These are phyloP conservation scores for Edolisoma coerulescens DNA, from an alignment of 2,113 vertebrate species.

Conservation along the genomic window DNA sequence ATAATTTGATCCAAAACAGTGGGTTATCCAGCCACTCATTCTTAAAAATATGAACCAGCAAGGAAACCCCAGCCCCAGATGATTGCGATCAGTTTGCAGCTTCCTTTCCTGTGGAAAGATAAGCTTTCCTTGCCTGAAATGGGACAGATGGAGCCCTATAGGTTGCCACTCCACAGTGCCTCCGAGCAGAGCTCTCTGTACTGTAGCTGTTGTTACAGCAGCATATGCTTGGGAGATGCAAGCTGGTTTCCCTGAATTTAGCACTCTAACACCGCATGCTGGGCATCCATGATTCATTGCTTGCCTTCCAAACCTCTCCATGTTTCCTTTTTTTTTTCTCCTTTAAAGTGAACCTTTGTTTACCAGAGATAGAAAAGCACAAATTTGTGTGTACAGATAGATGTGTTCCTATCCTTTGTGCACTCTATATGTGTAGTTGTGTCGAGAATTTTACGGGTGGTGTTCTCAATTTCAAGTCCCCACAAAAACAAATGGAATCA, in stretches of 20 bases:
- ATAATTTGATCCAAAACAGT: slow-evolving; percentile 2
- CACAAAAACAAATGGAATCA: neutral
- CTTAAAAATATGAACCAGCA: slow-evolving; percentile 23
- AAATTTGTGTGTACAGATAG: neutral
- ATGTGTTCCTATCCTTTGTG: neutral
- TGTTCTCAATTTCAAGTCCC: neutral
- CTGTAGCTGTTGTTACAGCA: slow-evolving; percentile 14
- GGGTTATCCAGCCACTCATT: neutral
- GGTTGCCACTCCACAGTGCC: slow-evolving; percentile 35
- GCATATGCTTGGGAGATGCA: slow-evolving; percentile 47
- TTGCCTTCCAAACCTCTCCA: neutral
- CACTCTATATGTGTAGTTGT: neutral
- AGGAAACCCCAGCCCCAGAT: slow-evolving; percentile 18
- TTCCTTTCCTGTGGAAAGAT: neutral
- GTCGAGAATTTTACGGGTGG: neutral
- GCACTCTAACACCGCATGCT: neutral
- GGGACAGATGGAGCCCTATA: slow-evolving; percentile 57
- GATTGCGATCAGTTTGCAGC: neutral
- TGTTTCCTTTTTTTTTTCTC: neutral
- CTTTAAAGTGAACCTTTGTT: neutral
- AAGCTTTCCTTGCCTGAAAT: neutral
- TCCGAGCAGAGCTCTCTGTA: neutral
- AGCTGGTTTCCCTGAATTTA: slow-evolving; percentile 5
- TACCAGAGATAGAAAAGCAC: neutral
- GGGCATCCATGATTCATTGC: slow-evolving; percentile 13